A percentile compares a stretch with the other conserved stretches of the same genome.
These are phyloP conservation scores for Phaethon lepturus DNA, from an alignment of 2,113 vertebrate genomes.

Conservation along the genomic window DNA sequence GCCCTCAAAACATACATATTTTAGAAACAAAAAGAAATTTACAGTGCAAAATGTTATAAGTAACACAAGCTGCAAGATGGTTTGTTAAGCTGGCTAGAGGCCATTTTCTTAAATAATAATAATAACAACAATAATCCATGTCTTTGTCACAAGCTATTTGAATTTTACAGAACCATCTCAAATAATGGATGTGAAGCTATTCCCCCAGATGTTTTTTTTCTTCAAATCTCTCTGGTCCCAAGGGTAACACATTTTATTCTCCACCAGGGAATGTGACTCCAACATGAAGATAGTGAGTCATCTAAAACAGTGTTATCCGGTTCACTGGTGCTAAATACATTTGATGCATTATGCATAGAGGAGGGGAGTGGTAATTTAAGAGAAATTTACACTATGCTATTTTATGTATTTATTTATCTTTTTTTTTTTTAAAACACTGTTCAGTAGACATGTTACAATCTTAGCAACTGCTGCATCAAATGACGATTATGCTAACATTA, in stretches of 20 bases:
- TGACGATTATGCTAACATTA: constrained; percentile 63
- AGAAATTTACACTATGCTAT: constrained; percentile 63
- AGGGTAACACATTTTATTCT: constrained; percentile 60
- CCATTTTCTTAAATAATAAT: constrained; percentile 35
- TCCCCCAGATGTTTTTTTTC: background rate
- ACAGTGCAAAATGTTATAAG: constrained; percentile 43
- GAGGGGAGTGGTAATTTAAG: constrained; percentile 57
- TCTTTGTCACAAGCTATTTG: background rate
- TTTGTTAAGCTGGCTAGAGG: constrained; percentile 46
- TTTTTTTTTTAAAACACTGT: background rate
- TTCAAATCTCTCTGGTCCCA: constrained; percentile 55
- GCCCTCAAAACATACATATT: constrained; percentile 51
- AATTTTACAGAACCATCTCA: background rate
- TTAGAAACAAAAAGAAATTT: constrained; percentile 50
- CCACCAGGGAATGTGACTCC: constrained; percentile 33
- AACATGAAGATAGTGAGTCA: constrained; percentile 58
- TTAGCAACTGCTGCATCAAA: constrained; percentile 44
- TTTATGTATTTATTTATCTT: constrained; percentile 72
- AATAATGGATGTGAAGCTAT: constrained; percentile 35
- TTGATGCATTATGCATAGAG: constrained; percentile 50
- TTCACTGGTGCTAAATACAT: constrained; percentile 62
- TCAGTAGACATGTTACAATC: constrained; percentile 29
- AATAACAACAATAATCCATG: background rate
- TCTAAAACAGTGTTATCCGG: constrained; percentile 40
- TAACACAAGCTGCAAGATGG: constrained; percentile 28